Conservation (phyloP, 2,888 invertebrate species). For the Eumerus sabulonum region DNA sequence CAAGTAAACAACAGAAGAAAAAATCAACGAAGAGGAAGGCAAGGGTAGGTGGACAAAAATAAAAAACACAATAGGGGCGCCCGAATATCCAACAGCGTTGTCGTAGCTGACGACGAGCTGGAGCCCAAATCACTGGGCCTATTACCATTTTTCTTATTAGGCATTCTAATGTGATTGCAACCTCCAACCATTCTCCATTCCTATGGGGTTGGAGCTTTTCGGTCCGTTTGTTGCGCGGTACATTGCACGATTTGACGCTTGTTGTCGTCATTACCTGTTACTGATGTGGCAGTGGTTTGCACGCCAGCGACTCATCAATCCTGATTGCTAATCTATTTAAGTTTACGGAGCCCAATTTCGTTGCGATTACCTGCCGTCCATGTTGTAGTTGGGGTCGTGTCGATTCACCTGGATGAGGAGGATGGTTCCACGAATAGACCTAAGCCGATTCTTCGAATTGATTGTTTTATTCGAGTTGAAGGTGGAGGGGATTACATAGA, state of each 20-base stretch:
- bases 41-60: too few species aligned
- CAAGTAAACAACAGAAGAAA: too few species aligned
- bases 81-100: too few species aligned
- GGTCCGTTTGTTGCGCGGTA: too few species aligned
- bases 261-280: too few species aligned
- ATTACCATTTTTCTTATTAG: slow-evolving; percentile 15
- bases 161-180: too few species aligned
- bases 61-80: too few species aligned
- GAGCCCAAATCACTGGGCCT: slow-evolving; percentile 19
- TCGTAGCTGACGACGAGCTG: too few species aligned
- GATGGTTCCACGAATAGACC: slow-evolving; percentile 40
- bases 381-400: slow-evolving; percentile 25
- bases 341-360: slow-evolving; percentile 56
- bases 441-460: slow-evolving; percentile 35
- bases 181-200: too few species aligned
- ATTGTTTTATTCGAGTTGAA: slow-evolving; percentile 26
- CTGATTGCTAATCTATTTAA: slow-evolving; percentile 69
- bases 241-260: too few species aligned
- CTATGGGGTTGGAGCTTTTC: too few species aligned
- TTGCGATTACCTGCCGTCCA: slow-evolving; percentile 27
- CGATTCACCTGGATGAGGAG: slow-evolving; percentile 41
- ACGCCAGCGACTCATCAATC: slow-evolving; percentile 69
- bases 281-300: slow-evolving; percentile 32
- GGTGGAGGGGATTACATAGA: neutral
- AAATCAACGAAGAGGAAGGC: too few species aligned